Conservation (phyloP, 2,888 invertebrate species). For the Marasmarcha lunaedactyla region DNA sequence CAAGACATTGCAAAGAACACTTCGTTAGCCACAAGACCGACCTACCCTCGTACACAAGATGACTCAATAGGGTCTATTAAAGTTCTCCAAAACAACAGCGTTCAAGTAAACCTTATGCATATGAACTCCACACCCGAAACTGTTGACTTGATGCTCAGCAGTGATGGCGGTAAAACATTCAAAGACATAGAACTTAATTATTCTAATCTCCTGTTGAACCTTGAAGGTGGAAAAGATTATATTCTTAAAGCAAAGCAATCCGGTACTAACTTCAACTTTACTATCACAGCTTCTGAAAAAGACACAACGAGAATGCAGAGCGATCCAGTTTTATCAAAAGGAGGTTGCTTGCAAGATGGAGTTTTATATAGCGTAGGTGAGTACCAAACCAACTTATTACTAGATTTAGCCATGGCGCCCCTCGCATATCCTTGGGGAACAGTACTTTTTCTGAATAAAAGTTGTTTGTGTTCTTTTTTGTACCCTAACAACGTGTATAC, state of each 20-base stretch:
- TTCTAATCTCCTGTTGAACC: conserved; percentile 46
- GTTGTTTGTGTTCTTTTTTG: too few species aligned
- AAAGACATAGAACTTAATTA: conserved; percentile 46
- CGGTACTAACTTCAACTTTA: conserved; percentile 57
- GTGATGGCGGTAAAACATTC: conserved; percentile 46
- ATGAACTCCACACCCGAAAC: conserved; percentile 43
- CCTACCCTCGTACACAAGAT: too few species aligned
- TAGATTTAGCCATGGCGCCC: too few species aligned
- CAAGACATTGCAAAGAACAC: too few species aligned
- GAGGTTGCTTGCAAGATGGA: conserved; percentile 47
- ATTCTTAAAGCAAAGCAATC: conserved; percentile 59
- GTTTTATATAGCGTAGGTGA: conserved; percentile 50
- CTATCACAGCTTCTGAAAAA: conserved; percentile 38
- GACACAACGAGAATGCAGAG: conserved; percentile 1
- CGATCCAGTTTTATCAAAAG: conserved; percentile 22
- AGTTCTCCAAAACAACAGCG: conserved; percentile 57
- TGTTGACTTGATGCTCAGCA: conserved; percentile 48
- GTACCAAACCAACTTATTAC: conserved; percentile 17
- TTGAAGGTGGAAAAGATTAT: conserved; percentile 54
- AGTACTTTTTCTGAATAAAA: too few species aligned
- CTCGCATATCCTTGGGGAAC: too few species aligned
- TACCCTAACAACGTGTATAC: too few species aligned
- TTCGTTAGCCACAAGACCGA: too few species aligned
- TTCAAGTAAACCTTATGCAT: conserved; percentile 55
- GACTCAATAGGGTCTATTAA: conserved; percentile 60